Evolutionary conservation across 2,888 invertebrate genomes (phyloP), one percentile per base, ranked within the genome.

Genomic region (Athetis lepigone): DNA sequence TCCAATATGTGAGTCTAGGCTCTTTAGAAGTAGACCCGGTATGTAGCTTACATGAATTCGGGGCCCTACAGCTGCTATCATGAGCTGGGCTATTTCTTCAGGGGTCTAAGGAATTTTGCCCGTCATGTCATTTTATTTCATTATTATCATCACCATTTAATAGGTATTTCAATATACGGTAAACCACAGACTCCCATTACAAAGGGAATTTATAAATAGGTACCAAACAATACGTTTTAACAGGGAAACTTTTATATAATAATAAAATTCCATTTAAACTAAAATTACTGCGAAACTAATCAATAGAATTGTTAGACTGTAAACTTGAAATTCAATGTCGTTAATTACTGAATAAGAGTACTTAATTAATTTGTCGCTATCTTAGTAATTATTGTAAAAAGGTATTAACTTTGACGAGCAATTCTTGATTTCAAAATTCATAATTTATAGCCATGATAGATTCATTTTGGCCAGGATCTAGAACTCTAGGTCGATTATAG

Each of bases 181-280:
- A 69, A 69, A 45, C 36, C 25, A 63, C 9, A 59, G 43, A 49
- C 33, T 27, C 11, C 9, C 8, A 37, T 23, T 46, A 2, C 3
- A 42, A 19, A 13, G 13, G 37, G 16, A 37, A 29, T 6, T 42
- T 65, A 33, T 47, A 42, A 52, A 72, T 52, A 65, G 13, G 49
- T 39, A 6, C 1, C 9, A 8, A 36, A 54, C 7, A 33, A 37
- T 50, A 40, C 8, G 23, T 19, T 11, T 8, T 33, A 7, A 54
- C 18, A 39, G 29, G 72, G 7, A 67, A 71, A 52, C 6, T 21
- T 19, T 16, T 21, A 0, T 6, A 19, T 3, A n/a, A 13, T 8
- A 23, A 51, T 51, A 19, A 64, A 25, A 23, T 29, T 51, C 6
- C 29, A 21, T 18, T 19, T 0, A 51, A 46, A 42, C 8, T 11